phyloP scores from a whole-genome alignment of 2,113 vertebrate species.

The Eleginops maclovinus region DNA sequence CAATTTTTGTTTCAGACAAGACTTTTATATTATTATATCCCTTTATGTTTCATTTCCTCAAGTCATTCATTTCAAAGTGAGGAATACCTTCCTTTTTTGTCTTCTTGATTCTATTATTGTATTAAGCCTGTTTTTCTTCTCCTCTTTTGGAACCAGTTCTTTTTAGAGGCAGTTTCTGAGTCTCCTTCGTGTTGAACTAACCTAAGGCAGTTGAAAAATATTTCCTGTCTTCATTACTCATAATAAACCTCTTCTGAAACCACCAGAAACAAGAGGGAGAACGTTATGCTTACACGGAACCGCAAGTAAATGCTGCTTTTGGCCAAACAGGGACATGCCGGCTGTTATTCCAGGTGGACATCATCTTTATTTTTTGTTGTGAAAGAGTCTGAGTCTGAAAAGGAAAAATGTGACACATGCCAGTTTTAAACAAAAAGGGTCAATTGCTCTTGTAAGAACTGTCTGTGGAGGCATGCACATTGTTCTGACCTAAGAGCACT shows the following conservation, averaged over 20 bases:
- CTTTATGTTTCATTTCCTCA: conserved; percentile 67
- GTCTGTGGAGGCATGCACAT: conserved; percentile 55
- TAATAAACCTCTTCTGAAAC: conserved; percentile 73
- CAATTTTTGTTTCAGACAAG: conserved; percentile 39
- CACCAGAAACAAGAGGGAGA: conserved; percentile 63
- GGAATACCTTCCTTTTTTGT: conserved; percentile 26
- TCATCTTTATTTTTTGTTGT: conserved; percentile 64
- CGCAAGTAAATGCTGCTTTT: conserved; percentile 64
- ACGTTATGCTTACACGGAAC: conserved; percentile 59
- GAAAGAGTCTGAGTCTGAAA: conserved; percentile 39
- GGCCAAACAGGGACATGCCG: conserved; percentile 67
- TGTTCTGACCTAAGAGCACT: conserved; percentile 58
- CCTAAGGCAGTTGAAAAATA: conserved; percentile 74
- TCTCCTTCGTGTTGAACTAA: conserved; percentile 62
- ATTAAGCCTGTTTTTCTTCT: conserved; percentile 57
- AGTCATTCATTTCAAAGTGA: conserved; percentile 39
- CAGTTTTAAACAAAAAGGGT: conserved; percentile 68
- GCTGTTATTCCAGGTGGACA: conserved; percentile 76
- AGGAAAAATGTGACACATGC: conserved; percentile 52
- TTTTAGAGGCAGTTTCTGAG: conserved; percentile 41
- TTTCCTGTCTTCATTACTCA: conserved; percentile 80
- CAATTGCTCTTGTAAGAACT: conserved; percentile 54
- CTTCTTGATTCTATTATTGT: conserved; percentile 46
- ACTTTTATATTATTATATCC: conserved; percentile 20
- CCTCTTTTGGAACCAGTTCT: conserved; percentile 34